phyloP scores from a whole-genome alignment of 2,797 vertebrate species.

The Myotis findleyi region DNA sequence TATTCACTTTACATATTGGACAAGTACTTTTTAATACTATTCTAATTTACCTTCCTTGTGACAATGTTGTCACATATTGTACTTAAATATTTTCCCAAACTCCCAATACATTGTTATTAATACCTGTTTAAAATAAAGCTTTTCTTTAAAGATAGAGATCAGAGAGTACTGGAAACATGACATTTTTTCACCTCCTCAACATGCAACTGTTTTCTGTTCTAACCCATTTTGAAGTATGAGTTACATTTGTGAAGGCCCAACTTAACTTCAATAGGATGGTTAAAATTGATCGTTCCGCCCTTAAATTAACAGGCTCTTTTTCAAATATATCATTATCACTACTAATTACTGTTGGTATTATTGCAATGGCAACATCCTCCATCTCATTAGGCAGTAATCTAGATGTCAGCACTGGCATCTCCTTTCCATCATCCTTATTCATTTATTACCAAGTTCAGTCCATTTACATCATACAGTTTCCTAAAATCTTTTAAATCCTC shows the following conservation, averaged over 20 bases:
- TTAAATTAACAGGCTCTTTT: background rate
- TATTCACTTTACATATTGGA: background rate
- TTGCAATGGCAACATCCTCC: background rate
- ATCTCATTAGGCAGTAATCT: conserved; percentile 11
- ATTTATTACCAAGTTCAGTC: background rate
- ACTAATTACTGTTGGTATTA: conserved; percentile 53
- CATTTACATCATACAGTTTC: conserved; percentile 14
- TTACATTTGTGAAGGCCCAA: background rate
- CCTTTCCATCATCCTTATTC: background rate
- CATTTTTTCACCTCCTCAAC: background rate
- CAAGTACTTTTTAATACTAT: background rate
- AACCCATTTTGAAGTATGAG: background rate
- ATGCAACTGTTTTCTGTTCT: conserved; percentile 21
- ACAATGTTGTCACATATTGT: background rate
- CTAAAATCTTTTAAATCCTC: background rate
- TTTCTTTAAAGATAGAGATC: background rate
- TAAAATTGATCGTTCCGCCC: conserved; percentile 18
- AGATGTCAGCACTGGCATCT: background rate
- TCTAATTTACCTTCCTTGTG: background rate
- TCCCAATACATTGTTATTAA: background rate
- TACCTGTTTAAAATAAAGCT: background rate
- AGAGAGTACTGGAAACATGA: background rate
- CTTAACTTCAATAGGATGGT: background rate
- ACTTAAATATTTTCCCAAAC: background rate
- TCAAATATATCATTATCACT: background rate